These are phyloP conservation scores for Philopotamus ludificatus DNA, from an alignment of 1,140 invertebrate genomes.

Conservation along the genomic window DNA sequence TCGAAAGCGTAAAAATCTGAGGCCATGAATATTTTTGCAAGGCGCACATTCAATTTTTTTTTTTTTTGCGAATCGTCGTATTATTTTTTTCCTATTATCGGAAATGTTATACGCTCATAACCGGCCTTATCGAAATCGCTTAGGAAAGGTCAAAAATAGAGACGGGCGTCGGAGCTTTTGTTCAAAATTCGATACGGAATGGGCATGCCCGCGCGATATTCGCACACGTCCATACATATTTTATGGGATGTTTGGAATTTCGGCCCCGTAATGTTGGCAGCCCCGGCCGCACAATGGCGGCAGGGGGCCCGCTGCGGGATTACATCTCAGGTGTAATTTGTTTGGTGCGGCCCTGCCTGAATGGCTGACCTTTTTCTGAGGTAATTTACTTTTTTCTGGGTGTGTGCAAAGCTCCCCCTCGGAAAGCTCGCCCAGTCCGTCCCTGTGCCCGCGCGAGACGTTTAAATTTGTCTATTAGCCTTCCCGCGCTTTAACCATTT, in stretches of 20 bases:
- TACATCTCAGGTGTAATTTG: constrained; percentile 31
- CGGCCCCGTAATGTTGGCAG: constrained; percentile 20
- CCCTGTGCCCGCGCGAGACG: constrained; percentile 18
- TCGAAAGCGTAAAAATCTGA: too few relatives aligned
- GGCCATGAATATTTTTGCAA: too few relatives aligned
- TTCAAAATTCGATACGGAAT: constrained; percentile 25
- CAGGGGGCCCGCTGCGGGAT: constrained; percentile 25
- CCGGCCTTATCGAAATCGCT: background rate
- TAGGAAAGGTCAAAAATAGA: constrained; percentile 4
- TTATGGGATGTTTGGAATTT: constrained; percentile 34
- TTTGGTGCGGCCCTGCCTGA: constrained; percentile 32
- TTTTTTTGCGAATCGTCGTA: too few relatives aligned
- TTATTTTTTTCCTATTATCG: too few relatives aligned
- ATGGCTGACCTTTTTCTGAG: constrained; percentile 32
- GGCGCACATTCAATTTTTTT: too few relatives aligned
- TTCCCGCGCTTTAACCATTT: constrained; percentile 5
- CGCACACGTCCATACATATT: constrained; percentile 33
- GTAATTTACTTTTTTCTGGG: constrained; percentile 29
- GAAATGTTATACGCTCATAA: too few relatives aligned
- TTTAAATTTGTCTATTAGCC: constrained; percentile 30
- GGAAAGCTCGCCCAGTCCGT: constrained; percentile 1
- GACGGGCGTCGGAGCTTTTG: background rate
- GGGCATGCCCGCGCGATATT: constrained; percentile 25
- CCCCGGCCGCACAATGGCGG: constrained; percentile 20
- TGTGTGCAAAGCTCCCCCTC: too few relatives aligned